A percentile compares a stretch with the other conserved stretches of the same genome.
These are phyloP conservation scores for Drosophila novamexicana DNA, from an alignment of 1,140 invertebrate genomes.

Conservation along the genomic window DNA sequence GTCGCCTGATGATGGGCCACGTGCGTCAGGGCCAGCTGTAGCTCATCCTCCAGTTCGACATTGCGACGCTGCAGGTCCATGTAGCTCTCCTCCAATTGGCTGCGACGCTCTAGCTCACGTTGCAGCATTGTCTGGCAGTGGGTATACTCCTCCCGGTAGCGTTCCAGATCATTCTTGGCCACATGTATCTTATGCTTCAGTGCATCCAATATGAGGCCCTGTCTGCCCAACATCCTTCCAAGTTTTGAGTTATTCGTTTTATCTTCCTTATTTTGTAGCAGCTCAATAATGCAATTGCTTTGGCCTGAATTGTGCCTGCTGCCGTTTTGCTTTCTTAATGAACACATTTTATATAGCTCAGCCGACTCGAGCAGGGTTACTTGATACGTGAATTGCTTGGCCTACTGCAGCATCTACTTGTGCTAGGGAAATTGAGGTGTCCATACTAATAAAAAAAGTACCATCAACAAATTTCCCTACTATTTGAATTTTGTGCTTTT, in stretches of 20 bases:
- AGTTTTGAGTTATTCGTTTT: background rate
- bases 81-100: background rate
- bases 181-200: slow-evolving; percentile 14
- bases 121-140: slow-evolving; percentile 3
- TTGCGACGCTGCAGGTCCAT: slow-evolving; percentile 13
- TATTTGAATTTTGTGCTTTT: slow-evolving; percentile 41
- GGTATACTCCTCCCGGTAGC: slow-evolving; percentile 8
- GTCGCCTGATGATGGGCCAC: background rate
- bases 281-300: background rate
- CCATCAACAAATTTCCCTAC: slow-evolving; percentile 22
- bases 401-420: background rate
- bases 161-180: slow-evolving; percentile 14
- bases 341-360: background rate
- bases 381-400: background rate
- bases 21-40: background rate
- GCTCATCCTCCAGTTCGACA: background rate
- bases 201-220: slow-evolving; percentile 9
- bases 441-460: background rate
- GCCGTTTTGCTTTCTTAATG: background rate
- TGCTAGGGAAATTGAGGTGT: background rate
- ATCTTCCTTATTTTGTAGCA: background rate
- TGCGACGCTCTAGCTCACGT: background rate
- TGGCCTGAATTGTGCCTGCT: background rate
- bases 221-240: slow-evolving; percentile 3
- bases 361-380: too few relatives aligned